Evolutionary conservation across 2,888 invertebrate genomes (phyloP), one percentile per base, ranked within the genome.

Genomic region (Meiosimyza platycephala): DNA sequence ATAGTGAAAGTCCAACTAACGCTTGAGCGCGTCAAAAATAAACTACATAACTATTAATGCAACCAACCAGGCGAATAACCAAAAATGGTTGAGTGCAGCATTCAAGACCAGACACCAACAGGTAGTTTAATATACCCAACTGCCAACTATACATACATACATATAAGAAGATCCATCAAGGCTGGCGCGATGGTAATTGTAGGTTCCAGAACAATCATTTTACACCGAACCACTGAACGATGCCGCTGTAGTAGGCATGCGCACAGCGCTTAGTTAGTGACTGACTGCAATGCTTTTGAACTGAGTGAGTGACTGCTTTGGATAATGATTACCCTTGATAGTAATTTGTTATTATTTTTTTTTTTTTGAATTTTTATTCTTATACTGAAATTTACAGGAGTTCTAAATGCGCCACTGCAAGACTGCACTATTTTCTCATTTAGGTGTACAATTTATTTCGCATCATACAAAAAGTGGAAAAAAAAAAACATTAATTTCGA

Each of bases 121-220:
- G 57, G 57, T 16, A 22, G 28, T 28, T 28, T 28, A 28, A 28
- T 28, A 28, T 28, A 28, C 28, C 28, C 28, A 3, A 28, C 28
- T 3, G 28, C 28, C 28, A 28, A 28, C 28, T 2, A n/a, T n/a
- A 22, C 22, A 22, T 28, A 57, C 16, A 15, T 15, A 4, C 12
- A 47, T 16, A 15, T 12, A 40, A 12, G 12, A 47, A 66, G 66
- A 52, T 51, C 82, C 82, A 84, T 83, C 83, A 83, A 79, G 80
- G 78, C 80, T 80, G 80, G 83, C 80, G 83, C 82, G 2, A 40
- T 83, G 84, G 83, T 83, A 83, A 83, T 83, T 83, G 84, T 80
- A 79, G 83, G 84, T 83, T 82, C 78, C 76, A 80, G 80, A 64
- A 59, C 63, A 69, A 73, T 72, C 72, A 72, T 72, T 75, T 75